Evolutionary conservation across 2,888 invertebrate species (phyloP), one percentile per base, ranked within the genome.

Genomic region (Diadromus collaris): DNA sequence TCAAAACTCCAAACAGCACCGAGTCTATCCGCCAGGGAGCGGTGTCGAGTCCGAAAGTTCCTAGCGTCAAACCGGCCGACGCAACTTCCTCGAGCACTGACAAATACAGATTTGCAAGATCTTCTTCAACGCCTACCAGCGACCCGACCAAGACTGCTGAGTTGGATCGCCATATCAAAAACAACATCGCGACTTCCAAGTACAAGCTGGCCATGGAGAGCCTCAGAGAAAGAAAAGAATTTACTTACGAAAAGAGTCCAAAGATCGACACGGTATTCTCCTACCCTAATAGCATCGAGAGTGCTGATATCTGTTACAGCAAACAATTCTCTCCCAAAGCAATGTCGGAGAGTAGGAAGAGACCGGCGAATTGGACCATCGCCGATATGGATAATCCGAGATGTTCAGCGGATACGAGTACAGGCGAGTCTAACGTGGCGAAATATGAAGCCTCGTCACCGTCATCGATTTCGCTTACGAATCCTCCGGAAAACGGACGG

Each of bases 21-120:
- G 87, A 85, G 9, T 48, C 60, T 9, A 41, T 74, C 24, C 81
- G 81, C 46, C 54, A 73, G 9, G 83, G 83, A 10, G n/a, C 58
- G 7, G 48, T 86, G 34, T 56, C 75, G 19, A 87, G 87, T 48
- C 85, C 87, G 0, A 87, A 89, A 84, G 78, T 86, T 83, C 81
- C 85, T 80, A 83, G 54, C 63, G 75, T 78, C 16, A 86, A 86
- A 65, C 54, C 71, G 9, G 85, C n/a, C 58, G 48, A 54, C 2
- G 41, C 21, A 1, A 54, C 41, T n/a, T 1, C 34, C n/a, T n/a
- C 51, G 58, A 27, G 41, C 32, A 41, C 19, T 2, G 88, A 88
- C 3, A 88, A 87, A 61, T 85, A 83, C 67, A 81, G 83, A 46
- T 69, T 48, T 38, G 65, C 69, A 7, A 83, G 83, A 48, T 60